These are phyloP conservation scores for Caradrina clavipalpis DNA, from an alignment of 2,888 invertebrate species.

Conservation along the genomic window DNA sequence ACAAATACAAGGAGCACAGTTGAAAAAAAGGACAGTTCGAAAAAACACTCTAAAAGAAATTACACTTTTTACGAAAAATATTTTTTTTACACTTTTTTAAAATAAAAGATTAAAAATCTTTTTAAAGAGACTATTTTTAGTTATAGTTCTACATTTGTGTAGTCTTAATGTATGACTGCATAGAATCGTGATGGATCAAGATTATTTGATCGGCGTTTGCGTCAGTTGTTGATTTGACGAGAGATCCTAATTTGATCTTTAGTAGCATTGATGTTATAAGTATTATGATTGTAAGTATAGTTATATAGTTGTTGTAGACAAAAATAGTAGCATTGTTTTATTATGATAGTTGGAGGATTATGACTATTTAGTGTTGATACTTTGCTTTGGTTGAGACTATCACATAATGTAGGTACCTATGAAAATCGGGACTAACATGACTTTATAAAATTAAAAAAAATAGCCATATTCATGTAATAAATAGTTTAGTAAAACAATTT, in stretches of 20 bases:
- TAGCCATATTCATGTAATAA: no score
- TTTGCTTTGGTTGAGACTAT: no score
- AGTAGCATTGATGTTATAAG: constrained; percentile 1
- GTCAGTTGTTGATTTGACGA: constrained; percentile 63
- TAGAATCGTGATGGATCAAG: constrained; percentile 51
- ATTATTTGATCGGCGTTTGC: constrained; percentile 59
- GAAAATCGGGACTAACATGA: no score
- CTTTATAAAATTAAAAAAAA: no score
- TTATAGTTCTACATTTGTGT: constrained; percentile 39
- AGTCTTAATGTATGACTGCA: constrained; percentile 37
- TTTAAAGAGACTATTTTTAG: constrained; percentile 23
- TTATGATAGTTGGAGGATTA: not conserved
- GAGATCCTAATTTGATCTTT: constrained; percentile 54
- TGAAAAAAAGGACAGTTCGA: constrained; percentile 66
- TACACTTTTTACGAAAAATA: constrained; percentile 24
- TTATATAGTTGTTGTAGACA: not conserved
- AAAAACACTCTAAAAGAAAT: constrained; percentile 35
- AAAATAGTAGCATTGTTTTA: not conserved
- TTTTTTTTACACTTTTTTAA: not conserved
- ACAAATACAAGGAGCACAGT: constrained; percentile 67
- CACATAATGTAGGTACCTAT: no score
- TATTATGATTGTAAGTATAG: constrained; percentile 1
- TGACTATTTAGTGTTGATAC: not conserved
- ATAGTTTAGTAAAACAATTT: no score
- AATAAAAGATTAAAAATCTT: constrained; percentile 1